A percentile compares a stretch with the other conserved stretches of the same genome.
These are phyloP conservation scores for Orgyia antiqua DNA, from an alignment of 2,888 invertebrate species.

Conservation along the genomic window DNA sequence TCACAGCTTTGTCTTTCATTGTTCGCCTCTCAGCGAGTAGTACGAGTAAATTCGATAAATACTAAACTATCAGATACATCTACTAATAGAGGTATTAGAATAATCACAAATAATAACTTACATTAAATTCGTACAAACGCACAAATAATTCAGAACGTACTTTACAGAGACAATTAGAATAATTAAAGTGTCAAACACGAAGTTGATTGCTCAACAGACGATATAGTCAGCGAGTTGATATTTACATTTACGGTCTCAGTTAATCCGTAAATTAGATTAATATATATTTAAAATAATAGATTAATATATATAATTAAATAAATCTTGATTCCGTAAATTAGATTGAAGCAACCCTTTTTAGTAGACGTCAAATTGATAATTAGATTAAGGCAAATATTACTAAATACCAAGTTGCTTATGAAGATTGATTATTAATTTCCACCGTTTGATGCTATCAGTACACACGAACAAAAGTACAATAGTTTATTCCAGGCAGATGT, in stretches of 20 bases:
- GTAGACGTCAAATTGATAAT: no score
- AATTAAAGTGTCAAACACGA: slow-evolving; percentile 13
- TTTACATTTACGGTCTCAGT: neutral
- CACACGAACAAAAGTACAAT: no score
- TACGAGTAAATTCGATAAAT: slow-evolving; percentile 72
- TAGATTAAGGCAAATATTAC: no score
- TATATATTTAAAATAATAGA: no score
- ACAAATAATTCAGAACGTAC: slow-evolving; percentile 22
- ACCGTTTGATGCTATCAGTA: no score
- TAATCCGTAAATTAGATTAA: no score
- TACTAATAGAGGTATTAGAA: slow-evolving; percentile 43
- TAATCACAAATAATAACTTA: slow-evolving; percentile 38
- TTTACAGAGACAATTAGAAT: slow-evolving; percentile 20
- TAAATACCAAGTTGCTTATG: no score
- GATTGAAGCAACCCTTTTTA: no score
- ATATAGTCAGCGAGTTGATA: neutral
- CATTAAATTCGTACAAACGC: slow-evolving; percentile 28
- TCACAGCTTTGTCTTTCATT: slow-evolving; percentile 79
- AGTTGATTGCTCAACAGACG: neutral
- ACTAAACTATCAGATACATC: slow-evolving; percentile 53
- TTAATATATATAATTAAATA: no score
- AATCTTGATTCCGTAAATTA: no score
- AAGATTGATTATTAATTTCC: no score
- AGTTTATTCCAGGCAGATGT: no score
- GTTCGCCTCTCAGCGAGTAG: slow-evolving; percentile 69